Percentiles rank a stretch among this genome's conserved stretches.
These are phyloP conservation scores for Megaceryle maxima DNA, from an alignment of 2,113 vertebrate genomes.

Conservation along the genomic window DNA sequence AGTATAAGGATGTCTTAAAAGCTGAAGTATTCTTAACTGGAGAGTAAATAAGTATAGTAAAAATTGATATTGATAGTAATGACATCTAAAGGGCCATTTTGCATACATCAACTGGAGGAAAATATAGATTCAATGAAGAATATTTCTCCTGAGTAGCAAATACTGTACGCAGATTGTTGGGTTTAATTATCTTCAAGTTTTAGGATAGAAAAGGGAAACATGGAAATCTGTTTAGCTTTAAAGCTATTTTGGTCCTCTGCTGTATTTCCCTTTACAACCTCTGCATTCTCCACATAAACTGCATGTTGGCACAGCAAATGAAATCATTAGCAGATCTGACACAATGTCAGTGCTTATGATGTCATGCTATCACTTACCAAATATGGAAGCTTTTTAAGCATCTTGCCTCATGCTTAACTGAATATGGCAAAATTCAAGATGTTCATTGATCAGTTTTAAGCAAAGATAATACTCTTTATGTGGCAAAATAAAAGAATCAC, in stretches of 20 bases:
- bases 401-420: not conserved
- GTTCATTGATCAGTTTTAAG: not conserved
- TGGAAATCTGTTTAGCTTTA: not conserved
- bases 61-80: not conserved
- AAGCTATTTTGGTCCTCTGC: not conserved
- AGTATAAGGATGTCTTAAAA: not conserved
- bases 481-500: not conserved
- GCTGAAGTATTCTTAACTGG: not conserved
- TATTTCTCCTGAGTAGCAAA: not conserved
- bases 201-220: not conserved
- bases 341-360: not conserved
- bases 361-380: not conserved
- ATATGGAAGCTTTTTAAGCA: not conserved
- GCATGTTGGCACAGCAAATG: not conserved
- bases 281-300: not conserved
- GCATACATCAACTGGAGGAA: not conserved
- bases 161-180: not conserved
- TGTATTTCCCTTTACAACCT: not conserved
- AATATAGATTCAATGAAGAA: not conserved
- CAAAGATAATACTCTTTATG: not conserved
- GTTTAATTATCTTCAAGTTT: not conserved
- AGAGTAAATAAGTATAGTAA: not conserved
- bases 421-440: not conserved
- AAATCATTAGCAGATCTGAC: not conserved
- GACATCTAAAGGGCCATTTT: not conserved